Conservation (phyloP, 2,888 invertebrate genomes). For the Flexamia atlantica region DNA sequence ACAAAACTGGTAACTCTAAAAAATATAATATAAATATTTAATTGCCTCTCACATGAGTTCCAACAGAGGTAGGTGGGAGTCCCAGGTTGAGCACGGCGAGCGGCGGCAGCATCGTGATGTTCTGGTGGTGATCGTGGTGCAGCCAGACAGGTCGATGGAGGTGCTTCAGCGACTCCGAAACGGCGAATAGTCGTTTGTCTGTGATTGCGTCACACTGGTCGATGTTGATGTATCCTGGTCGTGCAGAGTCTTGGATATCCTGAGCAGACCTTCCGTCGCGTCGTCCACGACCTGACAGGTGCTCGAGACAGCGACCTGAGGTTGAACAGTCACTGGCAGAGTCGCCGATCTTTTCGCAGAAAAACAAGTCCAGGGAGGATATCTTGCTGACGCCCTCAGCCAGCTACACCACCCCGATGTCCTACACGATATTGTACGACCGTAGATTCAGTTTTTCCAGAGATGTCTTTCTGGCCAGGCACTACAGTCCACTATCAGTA, state of each 20-base stretch:
- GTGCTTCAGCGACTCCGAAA: slow-evolving; percentile 89
- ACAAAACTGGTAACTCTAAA: too few relatives aligned
- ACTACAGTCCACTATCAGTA: slow-evolving; percentile 94
- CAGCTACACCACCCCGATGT: slow-evolving; percentile 93
- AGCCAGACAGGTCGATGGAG: slow-evolving; percentile 97
- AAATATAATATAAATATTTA: too few relatives aligned
- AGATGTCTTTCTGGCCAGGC: slow-evolving; percentile 90
- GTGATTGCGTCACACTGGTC: slow-evolving; percentile 96
- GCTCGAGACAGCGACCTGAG: slow-evolving; percentile 88
- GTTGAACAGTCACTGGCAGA: slow-evolving; percentile 93
- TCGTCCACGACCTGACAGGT: slow-evolving; percentile 96
- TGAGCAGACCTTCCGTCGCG: slow-evolving; percentile 89
- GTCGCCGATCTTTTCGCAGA: slow-evolving; percentile 97
- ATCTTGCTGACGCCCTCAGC: slow-evolving; percentile 93
- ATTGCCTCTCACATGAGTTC: too few relatives aligned
- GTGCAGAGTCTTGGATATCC: slow-evolving; percentile 89
- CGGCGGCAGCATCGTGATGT: slow-evolving; percentile 93
- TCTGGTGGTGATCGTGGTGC: slow-evolving; percentile 94
- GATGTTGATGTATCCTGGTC: slow-evolving; percentile 94
- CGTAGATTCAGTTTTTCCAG: slow-evolving; percentile 92
- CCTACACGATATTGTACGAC: slow-evolving; percentile 96
- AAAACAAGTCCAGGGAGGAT: slow-evolving; percentile 92
- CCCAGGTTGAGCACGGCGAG: slow-evolving; percentile 93
- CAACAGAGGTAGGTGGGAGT: too few relatives aligned
- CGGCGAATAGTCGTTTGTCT: slow-evolving; percentile 87